phyloP scores from a whole-genome alignment of 2,888 invertebrate genomes.

The Celastrina argiolus region DNA sequence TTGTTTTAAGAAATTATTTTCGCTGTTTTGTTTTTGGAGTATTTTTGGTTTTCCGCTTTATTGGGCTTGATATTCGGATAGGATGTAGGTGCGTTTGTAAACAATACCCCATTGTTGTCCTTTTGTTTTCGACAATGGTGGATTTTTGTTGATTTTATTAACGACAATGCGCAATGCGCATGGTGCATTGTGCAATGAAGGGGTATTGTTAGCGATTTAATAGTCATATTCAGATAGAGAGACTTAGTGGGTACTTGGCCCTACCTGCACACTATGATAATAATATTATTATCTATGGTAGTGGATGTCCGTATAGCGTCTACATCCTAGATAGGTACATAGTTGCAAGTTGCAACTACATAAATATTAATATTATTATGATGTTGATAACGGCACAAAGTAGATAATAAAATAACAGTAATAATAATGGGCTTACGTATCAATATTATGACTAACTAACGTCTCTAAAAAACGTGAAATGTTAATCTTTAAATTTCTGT shows the following conservation, averaged over 20 bases:
- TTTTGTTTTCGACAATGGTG: constrained; percentile 35
- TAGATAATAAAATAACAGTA: too few relatives aligned
- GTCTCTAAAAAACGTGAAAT: too few relatives aligned
- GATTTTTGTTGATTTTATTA: constrained; percentile 38
- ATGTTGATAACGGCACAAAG: too few relatives aligned
- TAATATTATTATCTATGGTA: not conserved
- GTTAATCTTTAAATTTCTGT: too few relatives aligned
- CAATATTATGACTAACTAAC: too few relatives aligned
- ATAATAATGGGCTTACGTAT: too few relatives aligned
- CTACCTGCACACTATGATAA: not conserved
- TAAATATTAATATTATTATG: not conserved
- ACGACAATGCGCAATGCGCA: constrained; percentile 23
- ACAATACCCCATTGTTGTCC: constrained; percentile 38
- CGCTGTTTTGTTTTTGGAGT: not conserved
- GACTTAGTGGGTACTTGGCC: not conserved
- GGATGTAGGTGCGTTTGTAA: constrained; percentile 29
- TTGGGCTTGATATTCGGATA: not conserved
- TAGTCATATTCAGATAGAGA: not conserved
- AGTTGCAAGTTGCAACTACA: not conserved
- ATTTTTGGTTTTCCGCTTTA: not conserved
- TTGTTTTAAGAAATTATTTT: constrained; percentile 5
- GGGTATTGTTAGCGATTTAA: constrained; percentile 27
- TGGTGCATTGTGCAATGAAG: constrained; percentile 32
- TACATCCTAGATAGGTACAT: not conserved
- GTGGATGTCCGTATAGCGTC: not conserved